A percentile compares a stretch with the other conserved stretches of the same genome.
phyloP scores from a whole-genome alignment of 1,140 invertebrate genomes.

The Vollenhovia emeryi region DNA sequence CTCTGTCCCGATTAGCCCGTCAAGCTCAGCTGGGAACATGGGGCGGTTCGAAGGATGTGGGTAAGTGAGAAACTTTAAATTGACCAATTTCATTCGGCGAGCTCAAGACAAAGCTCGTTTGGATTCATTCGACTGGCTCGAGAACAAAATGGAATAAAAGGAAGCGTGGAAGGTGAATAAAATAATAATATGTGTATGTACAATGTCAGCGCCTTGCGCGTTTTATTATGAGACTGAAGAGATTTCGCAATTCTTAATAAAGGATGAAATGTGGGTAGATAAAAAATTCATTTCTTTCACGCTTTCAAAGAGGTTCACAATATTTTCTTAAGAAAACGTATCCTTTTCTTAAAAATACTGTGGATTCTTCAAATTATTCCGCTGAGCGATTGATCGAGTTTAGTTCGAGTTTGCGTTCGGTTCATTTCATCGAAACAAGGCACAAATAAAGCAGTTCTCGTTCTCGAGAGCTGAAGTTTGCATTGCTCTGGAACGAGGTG shows the following conservation, averaged over 20 bases:
- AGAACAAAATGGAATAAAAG: background rate
- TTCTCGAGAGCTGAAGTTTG: conserved; percentile 44
- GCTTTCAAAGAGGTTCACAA: background rate
- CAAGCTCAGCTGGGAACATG: conserved; percentile 95
- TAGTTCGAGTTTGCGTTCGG: background rate
- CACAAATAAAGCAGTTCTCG: conserved; percentile 16
- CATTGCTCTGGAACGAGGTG: conserved; percentile 38
- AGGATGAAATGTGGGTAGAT: background rate
- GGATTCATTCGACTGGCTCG: background rate
- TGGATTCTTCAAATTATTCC: background rate
- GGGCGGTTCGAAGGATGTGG: conserved; percentile 95
- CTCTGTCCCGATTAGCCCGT: conserved; percentile 93
- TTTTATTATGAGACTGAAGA: background rate
- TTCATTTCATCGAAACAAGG: conserved; percentile 6
- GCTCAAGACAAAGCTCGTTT: background rate
- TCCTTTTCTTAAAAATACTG: background rate
- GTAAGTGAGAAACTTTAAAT: conserved; percentile 86
- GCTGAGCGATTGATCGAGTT: background rate
- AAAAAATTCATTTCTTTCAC: background rate
- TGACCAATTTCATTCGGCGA: background rate
- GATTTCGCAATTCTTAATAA: background rate
- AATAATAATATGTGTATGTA: background rate
- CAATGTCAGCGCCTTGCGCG: background rate
- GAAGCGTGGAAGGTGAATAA: background rate
- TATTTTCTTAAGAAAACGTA: background rate